These are phyloP conservation scores for Ciconia nigra DNA, from an alignment of 2,797 vertebrate genomes.

Conservation along the genomic window DNA sequence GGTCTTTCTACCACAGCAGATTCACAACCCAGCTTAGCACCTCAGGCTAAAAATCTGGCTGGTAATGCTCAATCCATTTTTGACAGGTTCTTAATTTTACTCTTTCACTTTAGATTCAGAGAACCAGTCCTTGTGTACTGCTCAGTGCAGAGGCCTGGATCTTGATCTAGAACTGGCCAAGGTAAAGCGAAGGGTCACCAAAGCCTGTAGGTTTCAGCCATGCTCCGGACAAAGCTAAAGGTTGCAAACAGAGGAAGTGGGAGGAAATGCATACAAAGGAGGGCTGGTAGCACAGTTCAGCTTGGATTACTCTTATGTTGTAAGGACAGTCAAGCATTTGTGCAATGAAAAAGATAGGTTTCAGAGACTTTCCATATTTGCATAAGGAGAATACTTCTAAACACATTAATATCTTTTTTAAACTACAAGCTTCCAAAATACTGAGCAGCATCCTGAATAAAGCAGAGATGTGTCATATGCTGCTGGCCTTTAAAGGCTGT, in stretches of 20 bases:
- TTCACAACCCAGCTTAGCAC: background rate
- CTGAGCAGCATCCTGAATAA: background rate
- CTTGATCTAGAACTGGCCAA: background rate
- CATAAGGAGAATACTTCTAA: background rate
- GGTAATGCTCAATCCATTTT: background rate
- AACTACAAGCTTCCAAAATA: background rate
- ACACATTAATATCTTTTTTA: background rate
- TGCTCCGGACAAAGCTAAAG: background rate
- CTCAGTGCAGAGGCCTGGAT: background rate
- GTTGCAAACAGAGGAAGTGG: background rate
- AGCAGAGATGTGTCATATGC: background rate
- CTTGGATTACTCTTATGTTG: background rate
- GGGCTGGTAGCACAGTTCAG: background rate
- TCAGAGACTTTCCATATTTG: background rate
- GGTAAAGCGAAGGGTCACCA: background rate
- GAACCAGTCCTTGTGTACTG: background rate
- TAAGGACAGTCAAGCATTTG: background rate
- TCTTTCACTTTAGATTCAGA: background rate
- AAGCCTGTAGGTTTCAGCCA: background rate
- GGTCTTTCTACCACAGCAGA: background rate
- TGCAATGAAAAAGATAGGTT: background rate
- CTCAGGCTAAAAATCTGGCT: background rate
- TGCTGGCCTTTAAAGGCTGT: background rate
- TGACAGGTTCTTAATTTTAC: background rate
- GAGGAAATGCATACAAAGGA: background rate